Evolutionary conservation across 2,888 invertebrate genomes (phyloP).

Genomic region (Chloroclystis v-ata): DNA sequence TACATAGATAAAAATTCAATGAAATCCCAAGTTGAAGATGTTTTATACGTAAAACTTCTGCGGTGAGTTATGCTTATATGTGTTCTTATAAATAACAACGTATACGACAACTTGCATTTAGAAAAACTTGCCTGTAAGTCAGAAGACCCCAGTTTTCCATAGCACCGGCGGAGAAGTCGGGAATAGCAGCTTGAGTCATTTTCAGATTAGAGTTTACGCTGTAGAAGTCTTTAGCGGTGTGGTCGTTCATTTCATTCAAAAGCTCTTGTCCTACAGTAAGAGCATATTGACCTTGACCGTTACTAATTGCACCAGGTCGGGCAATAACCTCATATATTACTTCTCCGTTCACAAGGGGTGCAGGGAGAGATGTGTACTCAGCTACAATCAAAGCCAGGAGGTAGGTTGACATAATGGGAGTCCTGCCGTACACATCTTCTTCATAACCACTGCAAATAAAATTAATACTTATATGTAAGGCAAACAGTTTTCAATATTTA

Average conservation of each 20-base stretch:
- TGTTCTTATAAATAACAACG: too few species aligned
- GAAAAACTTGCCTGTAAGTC: constrained; percentile 81
- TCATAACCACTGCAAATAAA: constrained; percentile 39
- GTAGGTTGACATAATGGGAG: constrained; percentile 81
- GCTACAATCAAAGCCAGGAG: constrained; percentile 84
- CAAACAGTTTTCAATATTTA: too few species aligned
- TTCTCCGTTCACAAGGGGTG: constrained; percentile 6
- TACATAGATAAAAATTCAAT: too few species aligned
- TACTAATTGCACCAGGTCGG: constrained; percentile 55
- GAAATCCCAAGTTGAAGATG: too few species aligned
- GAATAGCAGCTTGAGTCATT: constrained; percentile 86
- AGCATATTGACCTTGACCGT: constrained; percentile 60
- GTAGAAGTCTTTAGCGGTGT: constrained; percentile 73
- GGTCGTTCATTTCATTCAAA: constrained; percentile 71
- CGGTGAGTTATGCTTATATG: too few species aligned
- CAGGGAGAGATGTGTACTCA: constrained; percentile 56
- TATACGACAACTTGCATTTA: too few species aligned
- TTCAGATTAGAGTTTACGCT: constrained; percentile 64
- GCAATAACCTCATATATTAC: constrained; percentile 65
- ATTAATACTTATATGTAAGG: constrained; percentile 8
- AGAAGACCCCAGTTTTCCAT: constrained; percentile 93
- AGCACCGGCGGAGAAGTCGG: constrained; percentile 86
- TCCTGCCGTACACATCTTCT: constrained; percentile 54
- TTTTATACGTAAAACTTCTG: too few species aligned
- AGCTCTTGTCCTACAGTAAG: constrained; percentile 59